These are phyloP conservation scores for Xestia ashworthii DNA, from an alignment of 2,888 invertebrate genomes.

Conservation along the genomic window DNA sequence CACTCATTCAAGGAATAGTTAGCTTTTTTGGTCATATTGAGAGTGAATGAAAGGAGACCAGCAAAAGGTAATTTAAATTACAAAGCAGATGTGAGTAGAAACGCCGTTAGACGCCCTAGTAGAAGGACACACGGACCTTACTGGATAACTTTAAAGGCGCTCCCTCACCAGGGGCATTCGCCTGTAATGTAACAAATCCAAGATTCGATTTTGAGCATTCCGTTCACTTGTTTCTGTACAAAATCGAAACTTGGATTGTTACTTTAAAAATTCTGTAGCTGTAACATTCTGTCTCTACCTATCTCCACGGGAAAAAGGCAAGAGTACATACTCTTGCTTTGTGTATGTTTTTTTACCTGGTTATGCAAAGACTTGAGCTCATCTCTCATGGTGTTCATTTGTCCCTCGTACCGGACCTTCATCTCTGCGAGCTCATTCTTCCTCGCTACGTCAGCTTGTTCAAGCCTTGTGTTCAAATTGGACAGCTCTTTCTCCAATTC, in stretches of 20 bases:
- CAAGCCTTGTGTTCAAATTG: conserved; percentile 92
- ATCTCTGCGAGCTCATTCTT: conserved; percentile 95
- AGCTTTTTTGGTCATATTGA: background rate
- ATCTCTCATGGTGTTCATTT: conserved; percentile 94
- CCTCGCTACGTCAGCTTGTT: conserved; percentile 93
- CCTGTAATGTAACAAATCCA: background rate
- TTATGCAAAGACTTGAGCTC: conserved; percentile 96
- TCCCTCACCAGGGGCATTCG: background rate
- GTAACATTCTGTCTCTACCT: background rate
- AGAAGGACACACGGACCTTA: background rate
- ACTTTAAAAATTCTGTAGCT: background rate
- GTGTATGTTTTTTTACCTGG: conserved; percentile 88
- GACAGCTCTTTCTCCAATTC: conserved; percentile 94
- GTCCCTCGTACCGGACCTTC: conserved; percentile 96
- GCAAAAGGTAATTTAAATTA: background rate
- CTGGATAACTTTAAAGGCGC: background rate
- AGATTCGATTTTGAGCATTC: background rate
- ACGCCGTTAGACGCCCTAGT: background rate
- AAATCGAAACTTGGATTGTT: background rate
- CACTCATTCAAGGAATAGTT: too few relatives aligned
- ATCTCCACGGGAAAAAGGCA: background rate
- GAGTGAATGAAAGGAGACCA: background rate
- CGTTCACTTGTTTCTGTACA: background rate
- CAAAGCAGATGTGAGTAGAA: background rate
- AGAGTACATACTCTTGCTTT: background rate